Base-by-base conservation (phyloP, 1,140 invertebrate genomes). In the Acyrthosiphon pisum region DNA sequence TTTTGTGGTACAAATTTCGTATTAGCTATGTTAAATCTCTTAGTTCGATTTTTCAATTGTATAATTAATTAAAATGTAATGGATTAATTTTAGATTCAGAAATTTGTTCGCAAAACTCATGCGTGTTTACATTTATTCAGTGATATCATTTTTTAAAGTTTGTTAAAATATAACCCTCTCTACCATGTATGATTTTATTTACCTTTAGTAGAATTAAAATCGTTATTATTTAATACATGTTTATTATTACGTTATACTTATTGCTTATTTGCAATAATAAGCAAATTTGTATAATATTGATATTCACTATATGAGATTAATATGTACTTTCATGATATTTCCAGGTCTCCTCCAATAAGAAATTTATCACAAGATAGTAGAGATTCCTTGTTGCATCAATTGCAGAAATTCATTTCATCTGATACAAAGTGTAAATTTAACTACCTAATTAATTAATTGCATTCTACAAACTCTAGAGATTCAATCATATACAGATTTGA, bases 331-430 rank as follows among this genome's bases (percentile, higher is more conserved):
- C 23, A 90, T 44, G 60, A 68, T 44, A 26, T 68, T 86, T 93
- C 37, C 23, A 93, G 91, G 91, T 86, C 91, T 8, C 68, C 60
- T 18, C 46, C 60, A 14, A 37, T 22, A n/a, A 30, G 30, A 84
- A 41, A 56, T 53, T 93, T 93, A 83, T 93, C 91, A 50, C 91
- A 84, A 53, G 91, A 86, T 22, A 44, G 22, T 41, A 93, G 2
- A 53, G 91, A 93, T 37, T 86, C n/a, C 8, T 41, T 93, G 46
- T 93, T 30, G 14, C 81, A 53, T 86, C 48, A 93, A n/a, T 86
- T 93, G 41, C 46, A 93, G 22, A 84, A 50, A 26, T 93, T 93
- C 14, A 50, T 93, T 50, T 93, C 76, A 30, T 93, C 91, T n/a
- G 91, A 86, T 22, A 53, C 84, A 23, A 35, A 44, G 1, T 50